Evolutionary conservation across 2,888 invertebrate species (phyloP).

Genomic region (Amiota mariae): DNA sequence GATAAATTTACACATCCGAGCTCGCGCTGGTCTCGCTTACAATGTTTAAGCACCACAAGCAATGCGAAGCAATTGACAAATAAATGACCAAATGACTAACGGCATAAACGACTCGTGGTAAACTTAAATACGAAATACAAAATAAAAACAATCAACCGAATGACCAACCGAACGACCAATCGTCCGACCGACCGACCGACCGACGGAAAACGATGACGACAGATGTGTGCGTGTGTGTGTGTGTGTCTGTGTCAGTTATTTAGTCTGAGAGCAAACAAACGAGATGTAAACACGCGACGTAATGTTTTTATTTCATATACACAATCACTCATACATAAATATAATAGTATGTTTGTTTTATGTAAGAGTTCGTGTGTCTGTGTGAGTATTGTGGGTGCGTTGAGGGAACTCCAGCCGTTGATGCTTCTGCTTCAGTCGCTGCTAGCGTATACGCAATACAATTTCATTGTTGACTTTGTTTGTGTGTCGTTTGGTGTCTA

Average conservation of each 20-base stretch:
- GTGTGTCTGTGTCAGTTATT: conserved; percentile 5
- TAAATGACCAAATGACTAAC: no score
- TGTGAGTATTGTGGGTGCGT: neutral
- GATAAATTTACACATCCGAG: no score
- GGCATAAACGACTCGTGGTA: no score
- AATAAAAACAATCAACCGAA: neutral
- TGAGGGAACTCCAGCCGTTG: neutral
- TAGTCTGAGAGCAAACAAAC: neutral
- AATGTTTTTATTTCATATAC: no score
- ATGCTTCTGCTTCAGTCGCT: neutral
- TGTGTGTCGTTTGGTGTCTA: no score
- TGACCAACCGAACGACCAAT: neutral
- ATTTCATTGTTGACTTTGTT: neutral
- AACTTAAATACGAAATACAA: no score
- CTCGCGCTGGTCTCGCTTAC: no score
- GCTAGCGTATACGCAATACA: neutral
- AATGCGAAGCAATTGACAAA: neutral
- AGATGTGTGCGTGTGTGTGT: conserved; percentile 26
- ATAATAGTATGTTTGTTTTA: no score
- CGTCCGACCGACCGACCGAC: neutral
- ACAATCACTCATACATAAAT: no score
- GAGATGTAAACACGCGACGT: neutral
- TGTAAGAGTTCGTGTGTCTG: neutral
- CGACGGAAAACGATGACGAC: neutral
- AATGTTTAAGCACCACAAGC: conserved; percentile 37